These are phyloP conservation scores for Hemibagrus wyckioides DNA, from an alignment of 2,113 vertebrate species.

Conservation along the genomic window DNA sequence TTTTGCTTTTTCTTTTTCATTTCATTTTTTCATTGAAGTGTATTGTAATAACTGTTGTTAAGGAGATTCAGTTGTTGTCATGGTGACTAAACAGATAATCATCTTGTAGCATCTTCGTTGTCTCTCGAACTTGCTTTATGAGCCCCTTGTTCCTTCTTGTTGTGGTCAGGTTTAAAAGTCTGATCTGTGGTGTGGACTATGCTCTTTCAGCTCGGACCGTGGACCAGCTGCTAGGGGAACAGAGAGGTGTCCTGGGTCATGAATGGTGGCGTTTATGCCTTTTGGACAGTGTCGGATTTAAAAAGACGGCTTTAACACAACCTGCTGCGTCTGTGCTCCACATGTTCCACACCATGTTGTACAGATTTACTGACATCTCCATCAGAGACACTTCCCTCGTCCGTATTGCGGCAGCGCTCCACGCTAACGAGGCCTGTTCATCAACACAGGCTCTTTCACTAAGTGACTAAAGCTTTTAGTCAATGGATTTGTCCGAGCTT, in stretches of 20 bases:
- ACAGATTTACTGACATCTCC: slow-evolving; percentile 38
- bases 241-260: not conserved
- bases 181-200: not conserved
- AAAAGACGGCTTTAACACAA: slow-evolving; percentile 44
- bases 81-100: not conserved
- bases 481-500: not conserved
- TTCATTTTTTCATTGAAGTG: not conserved
- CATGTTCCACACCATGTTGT: slow-evolving; percentile 35
- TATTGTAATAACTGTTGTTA: not conserved
- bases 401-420: slow-evolving; percentile 40
- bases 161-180: not conserved
- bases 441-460: slow-evolving; percentile 39
- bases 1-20: not conserved
- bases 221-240: slow-evolving; percentile 6
- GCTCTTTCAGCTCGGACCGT: not conserved
- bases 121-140: not conserved
- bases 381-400: slow-evolving; percentile 38
- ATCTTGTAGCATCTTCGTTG: not conserved
- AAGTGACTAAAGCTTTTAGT: slow-evolving; percentile 24
- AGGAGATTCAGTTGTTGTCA: not conserved
- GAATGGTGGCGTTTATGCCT: not conserved
- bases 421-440: slow-evolving; percentile 14
- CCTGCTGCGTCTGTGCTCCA: slow-evolving; percentile 59
- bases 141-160: not conserved
- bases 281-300: slow-evolving; percentile 35